Evolutionary conservation across 1,140 invertebrate species (phyloP), one percentile per base, ranked within the genome.

Genomic region (Odontomachus brunneus): DNA sequence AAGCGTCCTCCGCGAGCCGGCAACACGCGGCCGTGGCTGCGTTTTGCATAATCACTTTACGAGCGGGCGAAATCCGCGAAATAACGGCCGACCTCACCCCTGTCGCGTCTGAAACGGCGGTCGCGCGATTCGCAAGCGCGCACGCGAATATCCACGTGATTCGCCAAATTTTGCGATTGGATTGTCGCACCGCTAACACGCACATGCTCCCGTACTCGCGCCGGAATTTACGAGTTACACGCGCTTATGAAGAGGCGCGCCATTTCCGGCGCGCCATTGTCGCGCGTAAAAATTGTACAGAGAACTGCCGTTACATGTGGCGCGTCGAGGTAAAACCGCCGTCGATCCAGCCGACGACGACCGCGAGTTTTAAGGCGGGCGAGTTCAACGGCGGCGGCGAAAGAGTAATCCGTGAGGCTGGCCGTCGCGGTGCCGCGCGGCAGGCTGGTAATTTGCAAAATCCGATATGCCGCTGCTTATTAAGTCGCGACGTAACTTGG

Each of bases 11-110:
- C 60, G 76, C 82, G 57, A 49, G 11, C 60, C 49, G 38, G 29
- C 65, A 53, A 3, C 76, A 22, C 69, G 29, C 62, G 65, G 48
- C 26, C 74, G 57, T 67, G 38, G 51, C 76, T 78, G 55, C 66
- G 76, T 67, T 91, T 91, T 87, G 85, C 85, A 89, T 89, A 91
- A 91, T 91, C 87, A 90, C 84, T 90, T 88, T 88, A 88, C 86
- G 86, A 80, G 78, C 67, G 55, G 55, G 48, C 87, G 49, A 88
- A 85, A 88, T 82, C 83, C 85, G 66, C 71, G 22, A 48, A 84
- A 87, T 74, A 60, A 12, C 71, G 74, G 53, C 26, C 19, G 74
- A 73, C 67, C 73, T 85, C 65, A 24, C 51, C 38, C 7, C 57
- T 7, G 4, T n/a, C n/a, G 38, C 38, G 38, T 44, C 9, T 44